phyloP scores from a whole-genome alignment of 2,113 vertebrate species.

The Centrocercus urophasianus region DNA sequence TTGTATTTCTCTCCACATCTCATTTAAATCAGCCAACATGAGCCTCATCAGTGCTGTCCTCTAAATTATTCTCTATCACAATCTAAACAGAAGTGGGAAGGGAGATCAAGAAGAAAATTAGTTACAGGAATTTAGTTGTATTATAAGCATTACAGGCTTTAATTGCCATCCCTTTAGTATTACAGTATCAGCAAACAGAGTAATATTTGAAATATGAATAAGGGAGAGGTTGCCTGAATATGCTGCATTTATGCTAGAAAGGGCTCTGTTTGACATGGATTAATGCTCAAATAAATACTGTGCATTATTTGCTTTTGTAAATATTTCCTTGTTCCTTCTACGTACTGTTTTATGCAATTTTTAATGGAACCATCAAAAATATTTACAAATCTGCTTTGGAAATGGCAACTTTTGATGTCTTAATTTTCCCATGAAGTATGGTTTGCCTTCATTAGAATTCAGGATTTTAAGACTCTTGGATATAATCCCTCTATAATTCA shows the following conservation, averaged over 20 bases:
- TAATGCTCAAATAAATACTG: conserved; percentile 40
- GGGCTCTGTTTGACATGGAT: neutral
- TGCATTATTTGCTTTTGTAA: neutral
- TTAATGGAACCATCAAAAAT: conserved; percentile 56
- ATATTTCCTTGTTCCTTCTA: conserved; percentile 51
- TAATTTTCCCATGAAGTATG: conserved; percentile 44
- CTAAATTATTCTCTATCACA: neutral
- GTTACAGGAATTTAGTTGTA: neutral
- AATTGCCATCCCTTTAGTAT: neutral
- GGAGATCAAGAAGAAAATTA: neutral
- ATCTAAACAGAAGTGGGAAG: neutral
- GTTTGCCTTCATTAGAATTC: conserved; percentile 51
- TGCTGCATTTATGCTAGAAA: conserved; percentile 25
- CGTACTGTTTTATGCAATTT: conserved; percentile 19
- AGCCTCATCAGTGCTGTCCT: neutral
- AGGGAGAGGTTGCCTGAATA: neutral
- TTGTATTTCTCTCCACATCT: neutral
- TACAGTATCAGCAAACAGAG: neutral
- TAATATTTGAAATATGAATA: conserved; percentile 28
- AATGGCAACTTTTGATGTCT: conserved; percentile 43
- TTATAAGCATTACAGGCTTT: neutral
- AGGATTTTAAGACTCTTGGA: conserved; percentile 45
- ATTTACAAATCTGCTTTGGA: conserved; percentile 53
- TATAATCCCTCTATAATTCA: conserved; percentile 45
- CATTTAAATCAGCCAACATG: neutral